These are phyloP conservation scores for Diplodus sargus DNA, from an alignment of 2,797 vertebrate species.

Conservation along the genomic window DNA sequence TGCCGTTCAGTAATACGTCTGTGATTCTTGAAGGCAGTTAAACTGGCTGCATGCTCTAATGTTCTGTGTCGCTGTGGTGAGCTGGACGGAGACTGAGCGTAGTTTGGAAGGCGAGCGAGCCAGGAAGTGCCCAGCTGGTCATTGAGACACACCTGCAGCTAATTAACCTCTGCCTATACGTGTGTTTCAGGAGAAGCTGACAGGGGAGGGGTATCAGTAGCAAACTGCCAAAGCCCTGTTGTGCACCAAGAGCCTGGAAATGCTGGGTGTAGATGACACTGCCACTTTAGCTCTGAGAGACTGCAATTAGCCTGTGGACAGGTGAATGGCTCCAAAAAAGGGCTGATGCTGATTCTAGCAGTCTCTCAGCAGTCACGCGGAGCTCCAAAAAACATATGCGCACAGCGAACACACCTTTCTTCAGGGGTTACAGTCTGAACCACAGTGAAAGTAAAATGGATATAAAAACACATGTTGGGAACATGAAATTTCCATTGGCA, in stretches of 20 bases:
- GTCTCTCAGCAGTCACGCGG: not conserved
- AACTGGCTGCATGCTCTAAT: constrained; percentile 1
- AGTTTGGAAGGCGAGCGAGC: constrained; percentile 17
- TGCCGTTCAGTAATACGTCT: not conserved
- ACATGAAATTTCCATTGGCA: constrained; percentile 1
- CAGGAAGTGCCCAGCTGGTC: constrained; percentile 45
- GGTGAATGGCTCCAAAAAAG: constrained; percentile 7
- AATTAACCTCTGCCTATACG: constrained; percentile 51
- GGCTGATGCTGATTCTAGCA: not conserved
- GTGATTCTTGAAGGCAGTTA: constrained; percentile 21
- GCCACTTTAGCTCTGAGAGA: constrained; percentile 6
- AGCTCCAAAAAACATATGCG: too few relatives aligned
- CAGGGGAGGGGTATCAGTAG: constrained; percentile 19
- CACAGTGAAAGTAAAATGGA: not conserved
- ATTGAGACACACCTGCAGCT: constrained; percentile 52
- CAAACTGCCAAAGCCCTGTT: constrained; percentile 28
- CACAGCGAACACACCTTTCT: not conserved
- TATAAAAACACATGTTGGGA: not conserved
- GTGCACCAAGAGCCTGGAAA: constrained; percentile 44
- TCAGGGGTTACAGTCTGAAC: not conserved
- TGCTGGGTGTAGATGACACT: constrained; percentile 18
- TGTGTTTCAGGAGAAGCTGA: constrained; percentile 33
- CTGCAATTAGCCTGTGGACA: constrained; percentile 29
- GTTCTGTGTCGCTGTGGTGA: not conserved
- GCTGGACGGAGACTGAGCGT: not conserved